Evolutionary conservation across 2,888 invertebrate genomes (phyloP).

Genomic region (Nemurella pictetii): DNA sequence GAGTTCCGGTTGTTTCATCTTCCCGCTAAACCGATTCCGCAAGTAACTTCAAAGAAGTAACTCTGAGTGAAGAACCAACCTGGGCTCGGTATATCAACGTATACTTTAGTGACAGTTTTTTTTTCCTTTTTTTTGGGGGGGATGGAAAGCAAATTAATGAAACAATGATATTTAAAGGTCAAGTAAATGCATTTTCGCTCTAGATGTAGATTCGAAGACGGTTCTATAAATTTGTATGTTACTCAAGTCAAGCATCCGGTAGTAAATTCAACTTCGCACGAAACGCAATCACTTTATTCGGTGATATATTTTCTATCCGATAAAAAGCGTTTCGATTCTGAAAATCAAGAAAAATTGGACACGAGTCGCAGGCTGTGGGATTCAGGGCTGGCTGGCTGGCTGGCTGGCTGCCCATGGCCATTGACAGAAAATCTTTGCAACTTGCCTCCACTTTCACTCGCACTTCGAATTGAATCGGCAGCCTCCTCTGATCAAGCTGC

Average conservation of each 20-base stretch:
- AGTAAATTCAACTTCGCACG: background rate
- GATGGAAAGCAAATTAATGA: background rate
- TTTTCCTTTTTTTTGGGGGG: background rate
- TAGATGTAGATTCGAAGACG: background rate
- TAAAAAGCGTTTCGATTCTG: background rate
- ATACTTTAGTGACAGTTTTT: background rate
- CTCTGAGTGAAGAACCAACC: background rate
- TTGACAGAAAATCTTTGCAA: conserved; percentile 25
- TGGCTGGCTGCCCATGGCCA: background rate
- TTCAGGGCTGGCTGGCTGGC: background rate
- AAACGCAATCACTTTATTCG: background rate
- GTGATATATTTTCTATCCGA: background rate
- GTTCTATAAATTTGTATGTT: background rate
- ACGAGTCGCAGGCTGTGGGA: background rate
- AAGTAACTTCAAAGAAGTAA: conserved; percentile 16
- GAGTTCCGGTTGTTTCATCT: conserved; percentile 38
- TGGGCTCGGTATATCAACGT: background rate
- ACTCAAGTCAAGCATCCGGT: background rate
- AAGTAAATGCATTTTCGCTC: background rate
- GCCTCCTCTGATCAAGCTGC: conserved; percentile 16
- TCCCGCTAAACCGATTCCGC: conserved; percentile 36
- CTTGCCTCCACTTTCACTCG: conserved; percentile 15
- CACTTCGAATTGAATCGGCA: conserved; percentile 8
- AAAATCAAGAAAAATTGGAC: background rate
- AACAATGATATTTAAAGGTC: background rate